Conservation (phyloP, 1,140 invertebrate species). For the Lamellibrachia luymesi region DNA sequence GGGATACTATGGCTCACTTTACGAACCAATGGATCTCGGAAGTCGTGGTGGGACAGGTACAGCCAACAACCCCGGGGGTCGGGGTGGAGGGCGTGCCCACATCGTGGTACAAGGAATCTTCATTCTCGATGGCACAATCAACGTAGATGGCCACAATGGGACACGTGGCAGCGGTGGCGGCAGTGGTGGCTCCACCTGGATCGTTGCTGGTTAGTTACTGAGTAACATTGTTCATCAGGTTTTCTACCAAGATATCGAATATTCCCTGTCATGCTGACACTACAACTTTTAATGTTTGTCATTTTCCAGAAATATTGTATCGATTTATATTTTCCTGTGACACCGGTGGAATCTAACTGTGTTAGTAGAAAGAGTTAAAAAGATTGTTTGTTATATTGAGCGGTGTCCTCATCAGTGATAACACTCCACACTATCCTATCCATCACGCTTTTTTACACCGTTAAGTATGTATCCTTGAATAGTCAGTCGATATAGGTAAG, state of each 20-base stretch:
- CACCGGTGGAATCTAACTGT: too few relatives aligned
- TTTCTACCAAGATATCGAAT: background rate
- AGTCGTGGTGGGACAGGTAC: slow-evolving; percentile 30
- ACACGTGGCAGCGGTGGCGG: slow-evolving; percentile 34
- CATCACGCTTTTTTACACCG: too few relatives aligned
- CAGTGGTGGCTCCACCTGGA: slow-evolving; percentile 38
- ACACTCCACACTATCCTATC: too few relatives aligned
- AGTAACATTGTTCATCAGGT: background rate
- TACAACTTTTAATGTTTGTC: too few relatives aligned
- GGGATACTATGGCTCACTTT: slow-evolving; percentile 36
- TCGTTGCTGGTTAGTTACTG: slow-evolving; percentile 33
- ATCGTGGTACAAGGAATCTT: slow-evolving; percentile 33
- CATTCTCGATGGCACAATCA: slow-evolving; percentile 36
- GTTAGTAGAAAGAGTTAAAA: too few relatives aligned
- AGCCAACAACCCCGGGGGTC: slow-evolving; percentile 24
- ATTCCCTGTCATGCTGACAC: too few relatives aligned
- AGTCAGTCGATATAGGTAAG: too few relatives aligned
- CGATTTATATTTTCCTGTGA: too few relatives aligned
- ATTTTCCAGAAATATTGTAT: too few relatives aligned
- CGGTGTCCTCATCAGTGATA: too few relatives aligned
- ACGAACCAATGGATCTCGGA: slow-evolving; percentile 29
- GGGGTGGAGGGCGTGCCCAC: slow-evolving; percentile 26
- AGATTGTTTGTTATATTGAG: too few relatives aligned
- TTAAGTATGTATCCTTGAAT: too few relatives aligned
- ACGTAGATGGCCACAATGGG: slow-evolving; percentile 33